A percentile compares a stretch with the other conserved stretches of the same genome.
These are phyloP conservation scores for Gymnoscopelus braueri DNA, from an alignment of 2,797 vertebrate species.

Conservation along the genomic window DNA sequence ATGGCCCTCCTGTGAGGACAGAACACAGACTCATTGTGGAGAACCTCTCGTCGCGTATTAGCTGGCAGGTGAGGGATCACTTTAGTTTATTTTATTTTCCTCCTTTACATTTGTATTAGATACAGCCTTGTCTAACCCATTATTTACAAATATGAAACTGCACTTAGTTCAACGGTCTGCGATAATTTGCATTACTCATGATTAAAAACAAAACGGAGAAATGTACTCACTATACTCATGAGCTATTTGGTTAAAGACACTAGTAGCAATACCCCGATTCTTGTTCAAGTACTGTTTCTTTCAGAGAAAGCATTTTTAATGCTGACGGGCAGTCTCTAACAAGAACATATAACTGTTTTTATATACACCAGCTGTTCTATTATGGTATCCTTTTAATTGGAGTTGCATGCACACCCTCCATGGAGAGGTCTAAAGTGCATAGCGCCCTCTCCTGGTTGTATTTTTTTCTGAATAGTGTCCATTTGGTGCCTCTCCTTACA, in stretches of 20 bases:
- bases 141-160: constrained; percentile 27
- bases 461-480: constrained; percentile 92
- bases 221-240: neutral
- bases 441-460: constrained; percentile 89
- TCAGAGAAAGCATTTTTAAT: constrained; percentile 54
- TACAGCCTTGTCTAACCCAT: neutral
- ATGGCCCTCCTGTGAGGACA: constrained; percentile 91
- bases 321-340: constrained; percentile 79
- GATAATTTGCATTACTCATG: constrained; percentile 17
- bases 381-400: constrained; percentile 86
- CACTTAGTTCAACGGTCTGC: constrained; percentile 35
- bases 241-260: constrained; percentile 36
- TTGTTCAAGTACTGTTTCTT: constrained; percentile 30
- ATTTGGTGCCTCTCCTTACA: constrained; percentile 95
- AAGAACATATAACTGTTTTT: constrained; percentile 82
- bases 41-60: constrained; percentile 92
- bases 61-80: constrained; percentile 90
- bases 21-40: constrained; percentile 93
- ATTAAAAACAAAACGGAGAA: neutral
- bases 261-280: constrained; percentile 22
- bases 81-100: neutral
- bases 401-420: constrained; percentile 81
- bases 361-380: constrained; percentile 86
- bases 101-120: constrained; percentile 11
- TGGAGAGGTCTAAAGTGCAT: constrained; percentile 79